Evolutionary conservation across 2,888 invertebrate species (phyloP), one percentile per base, ranked within the genome.

Genomic region (Philonicus albiceps): DNA sequence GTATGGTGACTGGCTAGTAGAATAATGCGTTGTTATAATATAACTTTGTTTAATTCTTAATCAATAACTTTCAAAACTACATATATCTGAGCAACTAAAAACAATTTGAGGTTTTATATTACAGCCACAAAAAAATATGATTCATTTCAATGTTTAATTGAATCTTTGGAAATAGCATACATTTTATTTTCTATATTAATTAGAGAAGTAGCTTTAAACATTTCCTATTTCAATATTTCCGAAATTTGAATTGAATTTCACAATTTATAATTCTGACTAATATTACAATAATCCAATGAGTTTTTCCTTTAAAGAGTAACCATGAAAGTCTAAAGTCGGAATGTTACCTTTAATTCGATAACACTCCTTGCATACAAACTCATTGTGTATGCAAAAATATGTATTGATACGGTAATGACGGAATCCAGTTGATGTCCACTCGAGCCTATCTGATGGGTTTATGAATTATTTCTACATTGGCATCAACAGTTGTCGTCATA

Each of bases 381-480:
- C 86, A 87, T 85, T 85, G 49, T 16, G 75, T 86, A 87, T 87
- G 87, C 87, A 87, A 87, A 87, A 87, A 86, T 87, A 86, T 87
- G 87, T 86, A 87, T 87, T 85, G 86, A 85, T 74, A 31, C 43
- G 73, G 53, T 75, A 85, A 75, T 85, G 72, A 83, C 13, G 37
- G 34, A 13, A 83, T 83, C 37, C 72, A 55, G 34, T 83, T 27
- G 34, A 83, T 53, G 53, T 27, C 13, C 30, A 22, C n/a, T 53
- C 81, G 7, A 30, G n/a, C 55, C 53, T 27, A 27, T 6, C 31
- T 81, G 76, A 76, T 76, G 76, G 22, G 34, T 76, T 40, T 43
- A 22, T 74, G 34, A 74, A 34, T 37, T 37, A 37, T 31, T 74
- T 74, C 74, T 74, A n/a, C n/a, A 27, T 64, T n/a, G 16, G 49